Base-by-base conservation (phyloP, 2,888 invertebrate species). In the Amphipyra tragopoginis region DNA sequence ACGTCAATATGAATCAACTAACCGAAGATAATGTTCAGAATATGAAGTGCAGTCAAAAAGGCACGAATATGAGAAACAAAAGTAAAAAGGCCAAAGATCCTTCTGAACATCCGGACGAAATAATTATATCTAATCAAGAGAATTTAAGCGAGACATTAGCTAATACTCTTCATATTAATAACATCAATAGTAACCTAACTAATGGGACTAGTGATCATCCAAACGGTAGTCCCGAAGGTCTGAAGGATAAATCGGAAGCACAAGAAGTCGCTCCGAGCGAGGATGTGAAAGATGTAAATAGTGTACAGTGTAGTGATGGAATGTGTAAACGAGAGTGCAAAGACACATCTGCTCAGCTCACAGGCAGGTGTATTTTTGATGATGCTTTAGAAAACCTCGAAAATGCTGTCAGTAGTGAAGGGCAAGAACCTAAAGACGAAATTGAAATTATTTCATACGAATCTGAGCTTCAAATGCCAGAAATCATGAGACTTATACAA, bases 401-500 rank as follows among this genome's bases (percentile, higher is more conserved):
- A 79, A 86, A 81, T 61, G 77, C 83, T 73, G 79, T 83, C 65
- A 84, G 69, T 65, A 77, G 72, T 57, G 83, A 82, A 79, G 85
- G 86, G 62, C 79, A 84, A 62, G 78, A 83, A 61, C 81, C 85
- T 65, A 85, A 87, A 65, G 87, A 89, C 67, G 90, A 92, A 74
- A 90, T 93, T 77, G 85, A 90, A 75, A 94, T 94, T 80, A 89
- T 94, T 84, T 93, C 95, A 6, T 99, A 99, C 90, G 97, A 98
- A 94, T 98, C 98, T 84, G 99, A 99, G 95, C 93, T 97, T 79
- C 99, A 99, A 95, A 99, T 99, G 98, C 98, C 98, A 84, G 98
- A 98, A 93, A 99, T 99, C 81, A 99, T 99, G 99, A 97, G 97
- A 95, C 97, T 99, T 86, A 99, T 99, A 90, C 99, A 99, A 90